A percentile compares a stretch with the other conserved stretches of the same genome.
Conservation (phyloP, 2,797 vertebrate species). For the Takifugu rubripes region DNA sequence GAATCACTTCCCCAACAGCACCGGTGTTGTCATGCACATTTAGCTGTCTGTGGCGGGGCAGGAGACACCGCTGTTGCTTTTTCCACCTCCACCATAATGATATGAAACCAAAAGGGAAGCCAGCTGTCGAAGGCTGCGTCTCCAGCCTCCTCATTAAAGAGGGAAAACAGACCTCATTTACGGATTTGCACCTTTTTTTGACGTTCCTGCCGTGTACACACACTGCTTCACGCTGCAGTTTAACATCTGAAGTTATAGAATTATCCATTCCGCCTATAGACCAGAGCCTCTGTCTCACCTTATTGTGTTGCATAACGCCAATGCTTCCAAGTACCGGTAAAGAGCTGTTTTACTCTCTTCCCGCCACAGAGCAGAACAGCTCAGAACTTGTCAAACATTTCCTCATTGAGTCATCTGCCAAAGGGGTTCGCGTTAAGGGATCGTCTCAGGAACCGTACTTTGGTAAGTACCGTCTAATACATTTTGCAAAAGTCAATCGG, state of each 20-base stretch:
- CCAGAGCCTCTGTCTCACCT: no score
- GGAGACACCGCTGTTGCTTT: slow-evolving; percentile 40
- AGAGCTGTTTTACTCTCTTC: neutral
- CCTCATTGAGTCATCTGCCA: slow-evolving; percentile 88
- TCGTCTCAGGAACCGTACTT: slow-evolving; percentile 87
- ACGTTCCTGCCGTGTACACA: no score
- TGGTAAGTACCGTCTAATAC: slow-evolving; percentile 69
- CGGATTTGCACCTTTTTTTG: no score
- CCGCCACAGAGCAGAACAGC: slow-evolving; percentile 42
- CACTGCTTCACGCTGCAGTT: slow-evolving; percentile 1
- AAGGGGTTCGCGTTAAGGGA: slow-evolving; percentile 86
- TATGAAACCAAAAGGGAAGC: slow-evolving; percentile 51
- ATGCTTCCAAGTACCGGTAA: neutral
- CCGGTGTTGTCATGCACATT: slow-evolving; percentile 28
- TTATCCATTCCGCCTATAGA: neutral
- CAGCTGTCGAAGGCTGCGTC: slow-evolving; percentile 46
- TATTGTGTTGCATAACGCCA: neutral
- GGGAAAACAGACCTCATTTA: slow-evolving; percentile 22
- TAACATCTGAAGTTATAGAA: slow-evolving; percentile 14
- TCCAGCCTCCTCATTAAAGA: slow-evolving; percentile 17
- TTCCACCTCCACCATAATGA: slow-evolving; percentile 42
- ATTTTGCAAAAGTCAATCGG: no score
- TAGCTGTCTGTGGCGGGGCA: slow-evolving; percentile 30
- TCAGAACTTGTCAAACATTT: slow-evolving; percentile 81
- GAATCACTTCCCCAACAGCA: slow-evolving; percentile 22